These are phyloP conservation scores for Oostethus manadensis DNA, from an alignment of 2,113 vertebrate species.

Conservation along the genomic window DNA sequence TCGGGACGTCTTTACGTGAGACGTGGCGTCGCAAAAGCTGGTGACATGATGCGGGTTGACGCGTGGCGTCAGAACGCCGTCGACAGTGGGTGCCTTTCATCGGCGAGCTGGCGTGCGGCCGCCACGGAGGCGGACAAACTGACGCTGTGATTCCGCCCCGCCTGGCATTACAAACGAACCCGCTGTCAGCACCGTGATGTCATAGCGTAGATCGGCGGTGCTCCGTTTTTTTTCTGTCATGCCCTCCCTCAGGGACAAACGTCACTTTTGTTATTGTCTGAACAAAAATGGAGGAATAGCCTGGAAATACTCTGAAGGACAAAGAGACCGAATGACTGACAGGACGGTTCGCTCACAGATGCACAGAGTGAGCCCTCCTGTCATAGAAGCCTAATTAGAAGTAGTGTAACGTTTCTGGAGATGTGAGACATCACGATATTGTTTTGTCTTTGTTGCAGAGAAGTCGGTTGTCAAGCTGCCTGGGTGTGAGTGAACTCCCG, in stretches of 20 bases:
- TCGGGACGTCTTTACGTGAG: too few relatives aligned
- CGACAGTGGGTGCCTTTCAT: slow-evolving; percentile 53
- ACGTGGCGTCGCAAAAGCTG: too few relatives aligned
- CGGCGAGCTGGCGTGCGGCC: slow-evolving; percentile 17
- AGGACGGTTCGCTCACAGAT: too few relatives aligned
- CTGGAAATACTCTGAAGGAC: too few relatives aligned
- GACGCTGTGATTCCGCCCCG: slow-evolving; percentile 30
- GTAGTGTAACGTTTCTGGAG: background rate
- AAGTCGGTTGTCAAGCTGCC: slow-evolving; percentile 38
- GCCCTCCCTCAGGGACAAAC: too few relatives aligned
- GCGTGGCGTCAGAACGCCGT: slow-evolving; percentile 24
- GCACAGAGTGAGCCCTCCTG: too few relatives aligned
- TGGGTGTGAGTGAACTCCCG: slow-evolving; percentile 54
- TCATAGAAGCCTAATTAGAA: too few relatives aligned
- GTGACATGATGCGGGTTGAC: slow-evolving; percentile 53
- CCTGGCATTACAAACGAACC: background rate
- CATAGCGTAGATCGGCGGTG: too few relatives aligned
- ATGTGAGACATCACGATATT: slow-evolving; percentile 24
- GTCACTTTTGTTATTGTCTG: too few relatives aligned
- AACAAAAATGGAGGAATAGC: too few relatives aligned
- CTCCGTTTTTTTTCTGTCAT: too few relatives aligned
- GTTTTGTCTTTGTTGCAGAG: slow-evolving; percentile 38
- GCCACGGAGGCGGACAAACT: slow-evolving; percentile 35
- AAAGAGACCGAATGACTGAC: too few relatives aligned
- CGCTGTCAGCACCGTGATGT: slow-evolving; percentile 29